Base-by-base conservation (phyloP, 2,888 invertebrate species). In the Eustalomyia histrio region DNA sequence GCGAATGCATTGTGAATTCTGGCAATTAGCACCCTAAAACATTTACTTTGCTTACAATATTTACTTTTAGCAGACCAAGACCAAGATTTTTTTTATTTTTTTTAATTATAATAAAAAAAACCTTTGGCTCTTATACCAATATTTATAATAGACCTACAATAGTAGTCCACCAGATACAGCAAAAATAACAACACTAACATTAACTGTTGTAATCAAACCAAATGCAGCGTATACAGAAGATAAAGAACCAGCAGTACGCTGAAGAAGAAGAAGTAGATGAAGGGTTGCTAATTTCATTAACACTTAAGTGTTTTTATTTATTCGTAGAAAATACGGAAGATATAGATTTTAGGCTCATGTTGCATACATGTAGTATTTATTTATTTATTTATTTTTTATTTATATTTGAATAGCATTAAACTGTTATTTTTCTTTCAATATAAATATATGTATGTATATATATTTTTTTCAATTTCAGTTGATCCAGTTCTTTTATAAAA, bases 271-370 rank as follows among this genome's bases (percentile, higher is more conserved):
- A 29, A 29, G 29, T 6, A 29, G 4, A 47, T 39, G 65, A 81
- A 78, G 80, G 73, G 69, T 82, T 82, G 82, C 82, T 82, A 76
- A 79, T 79, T 82, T 80, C 79, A 82, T 82, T 82, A 82, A 74
- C 82, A 82, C 79, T 71, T 61, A 18, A 71, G 69, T 74, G 73
- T 58, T 14, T 61, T 74, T 78, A 74, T 78, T 78, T 76, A 57
- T 65, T 53, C 50, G 55, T 53, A 69, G 73, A 74, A 72, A 76
- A 80, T 80, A 76, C 72, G 76, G 80, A 74, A 76, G 71, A 81
- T 21, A 29, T n/a, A 61, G 58, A 63, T 33, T 24, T 17, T 12
- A 33, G 3, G 29, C 12, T 8, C n/a, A 9, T 55, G 16, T 8
- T 35, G 10, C 10, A 35, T 2, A 35, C 21, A 21, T 21, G 21